These are phyloP conservation scores for Limosa lapponica DNA, from an alignment of 2,797 vertebrate species.

Conservation along the genomic window DNA sequence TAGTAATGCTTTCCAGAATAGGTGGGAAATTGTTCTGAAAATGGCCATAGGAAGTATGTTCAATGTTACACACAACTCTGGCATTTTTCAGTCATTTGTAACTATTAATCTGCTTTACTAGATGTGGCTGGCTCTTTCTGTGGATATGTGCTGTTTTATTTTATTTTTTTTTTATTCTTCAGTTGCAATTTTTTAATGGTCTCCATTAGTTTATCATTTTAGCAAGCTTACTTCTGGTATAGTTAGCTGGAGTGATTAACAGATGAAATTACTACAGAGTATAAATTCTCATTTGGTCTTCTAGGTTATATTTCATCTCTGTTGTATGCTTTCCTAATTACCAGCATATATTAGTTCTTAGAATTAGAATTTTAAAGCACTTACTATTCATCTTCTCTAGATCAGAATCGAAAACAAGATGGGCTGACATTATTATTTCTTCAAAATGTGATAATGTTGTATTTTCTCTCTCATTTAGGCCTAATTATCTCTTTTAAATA, in stretches of 20 bases:
- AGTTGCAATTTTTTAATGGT: not conserved
- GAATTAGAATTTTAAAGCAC: not conserved
- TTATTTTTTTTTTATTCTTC: not conserved
- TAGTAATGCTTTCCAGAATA: slow-evolving; percentile 36
- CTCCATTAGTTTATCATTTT: slow-evolving; percentile 12
- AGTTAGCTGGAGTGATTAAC: slow-evolving; percentile 7
- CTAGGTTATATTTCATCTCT: slow-evolving; percentile 21
- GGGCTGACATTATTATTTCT: not conserved
- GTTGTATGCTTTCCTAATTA: slow-evolving; percentile 44
- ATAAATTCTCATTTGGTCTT: slow-evolving; percentile 16
- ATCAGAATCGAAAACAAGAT: not conserved
- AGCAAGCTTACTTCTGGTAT: not conserved
- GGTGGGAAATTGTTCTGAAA: slow-evolving; percentile 17
- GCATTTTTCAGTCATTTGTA: not conserved
- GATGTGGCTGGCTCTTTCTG: not conserved
- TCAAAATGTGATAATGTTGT: not conserved
- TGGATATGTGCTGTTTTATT: not conserved
- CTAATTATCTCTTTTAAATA: not conserved
- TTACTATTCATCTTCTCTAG: not conserved
- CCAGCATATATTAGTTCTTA: not conserved
- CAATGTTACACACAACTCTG: not conserved
- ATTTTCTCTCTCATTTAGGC: not conserved
- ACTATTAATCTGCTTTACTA: not conserved
- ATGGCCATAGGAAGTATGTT: not conserved
- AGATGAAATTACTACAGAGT: slow-evolving; percentile 12